Evolutionary conservation across 2,888 invertebrate genomes (phyloP), one percentile per base, ranked within the genome.

Genomic region (Chaetogeoica ovagalla): DNA sequence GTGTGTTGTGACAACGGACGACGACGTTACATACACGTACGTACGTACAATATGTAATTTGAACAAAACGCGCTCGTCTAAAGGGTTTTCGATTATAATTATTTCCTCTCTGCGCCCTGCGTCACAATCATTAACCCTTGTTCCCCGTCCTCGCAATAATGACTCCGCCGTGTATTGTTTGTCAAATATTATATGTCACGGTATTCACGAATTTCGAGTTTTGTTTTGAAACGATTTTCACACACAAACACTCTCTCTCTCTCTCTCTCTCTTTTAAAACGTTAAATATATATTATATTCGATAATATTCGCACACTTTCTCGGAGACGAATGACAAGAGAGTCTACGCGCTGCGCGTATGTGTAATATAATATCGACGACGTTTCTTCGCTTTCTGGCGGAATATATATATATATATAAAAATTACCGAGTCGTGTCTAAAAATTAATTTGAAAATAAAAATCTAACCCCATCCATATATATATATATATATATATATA

Each of bases 401-500:
- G 13, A 52, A 39, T 55, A 69, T 23, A 68, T n/a, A n/a, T n/a
- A 17, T 2, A 77, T 30, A 76, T 30, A 43, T 43, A 43, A 43
- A 43, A 23, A 60, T n/a, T 69, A 60, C 59, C n/a, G 30, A 69
- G 15, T 43, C 71, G 57, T n/a, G 71, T 79, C 63, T 62, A 21
- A 79, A 39, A 79, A 71, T 63, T 62, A 70, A 70, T 70, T 60
- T 39, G 57, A 39, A 66, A 57, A 75, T 62, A 69, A 69, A 62
- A 70, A 70, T 19, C 43, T n/a, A 57, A 62, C 79, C 63, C 52
- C 63, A 23, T 63, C n/a, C n/a, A n/a, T n/a, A n/a, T n/a, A n/a
- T n/a, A n/a, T n/a, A n/a, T n/a, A n/a, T n/a, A n/a, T n/a, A n/a
- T n/a, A n/a, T n/a, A n/a, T n/a, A n/a, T n/a, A n/a, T n/a, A n/a